Evolutionary conservation across 2,113 vertebrate genomes (phyloP).

Genomic region (Pagrus major): DNA sequence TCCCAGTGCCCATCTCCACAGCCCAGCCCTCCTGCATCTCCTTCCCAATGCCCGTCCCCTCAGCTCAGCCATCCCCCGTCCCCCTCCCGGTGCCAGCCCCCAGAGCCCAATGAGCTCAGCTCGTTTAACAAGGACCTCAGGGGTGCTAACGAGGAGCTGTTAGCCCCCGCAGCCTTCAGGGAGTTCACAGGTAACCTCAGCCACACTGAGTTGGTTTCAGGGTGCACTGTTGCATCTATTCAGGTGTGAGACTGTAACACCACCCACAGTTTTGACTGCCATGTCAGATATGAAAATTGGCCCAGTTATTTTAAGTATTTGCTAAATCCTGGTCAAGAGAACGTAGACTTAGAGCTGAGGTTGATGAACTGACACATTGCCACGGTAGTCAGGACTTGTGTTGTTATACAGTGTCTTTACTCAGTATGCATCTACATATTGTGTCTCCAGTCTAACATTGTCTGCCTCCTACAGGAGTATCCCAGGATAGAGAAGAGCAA

Average conservation of each 20-base stretch:
- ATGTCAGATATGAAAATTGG: neutral
- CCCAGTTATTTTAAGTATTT: neutral
- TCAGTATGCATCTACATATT: neutral
- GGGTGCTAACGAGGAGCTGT: constrained; percentile 39
- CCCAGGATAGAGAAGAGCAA: constrained; percentile 5
- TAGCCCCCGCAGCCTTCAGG: constrained; percentile 12
- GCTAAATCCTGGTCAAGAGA: neutral
- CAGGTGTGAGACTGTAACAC: neutral
- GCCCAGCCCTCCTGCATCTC: neutral
- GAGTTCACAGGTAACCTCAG: constrained; percentile 66
- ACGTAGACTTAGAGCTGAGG: neutral
- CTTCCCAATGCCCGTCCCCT: neutral
- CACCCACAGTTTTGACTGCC: neutral
- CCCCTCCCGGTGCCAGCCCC: neutral
- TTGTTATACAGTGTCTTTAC: neutral
- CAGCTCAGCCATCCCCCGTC: neutral
- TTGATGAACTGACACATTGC: neutral
- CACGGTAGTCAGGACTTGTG: neutral
- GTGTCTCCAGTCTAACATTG: constrained; percentile 11
- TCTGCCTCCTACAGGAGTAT: constrained; percentile 28
- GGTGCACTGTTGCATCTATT: neutral
- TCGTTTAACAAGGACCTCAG: neutral
- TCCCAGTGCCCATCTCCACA: neutral
- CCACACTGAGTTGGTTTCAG: neutral
- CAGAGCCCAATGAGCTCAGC: constrained; percentile 5